Evolutionary conservation across 2,113 vertebrate genomes (phyloP), one percentile per base, ranked within the genome.

Genomic region (Aspiorhynchus laticeps): DNA sequence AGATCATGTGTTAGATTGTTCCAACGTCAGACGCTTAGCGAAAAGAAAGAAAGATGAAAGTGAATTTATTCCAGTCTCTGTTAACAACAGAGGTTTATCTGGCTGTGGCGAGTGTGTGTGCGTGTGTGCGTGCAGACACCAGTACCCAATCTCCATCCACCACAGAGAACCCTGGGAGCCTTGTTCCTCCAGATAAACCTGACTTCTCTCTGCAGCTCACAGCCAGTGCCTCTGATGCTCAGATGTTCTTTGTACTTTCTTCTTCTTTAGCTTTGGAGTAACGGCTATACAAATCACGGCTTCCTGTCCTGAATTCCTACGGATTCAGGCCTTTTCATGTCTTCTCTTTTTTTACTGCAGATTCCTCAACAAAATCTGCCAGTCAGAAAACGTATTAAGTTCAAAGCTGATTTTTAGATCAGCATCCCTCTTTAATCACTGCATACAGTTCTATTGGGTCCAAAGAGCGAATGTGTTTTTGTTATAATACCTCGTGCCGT

Each of bases 101-200:
- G 82, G 89, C 51, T 88, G 51, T 77, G 59, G 85, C 78, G 67
- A 36, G 86, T 88, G 9, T 77, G 59, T 48, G 83, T 80, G 11
- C 67, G 63, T 33, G 31, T 56, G 73, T 83, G 69, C 28, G 61
- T 8, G 33, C 59, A 17, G 9, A 28, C 36, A 69, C 71, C 78
- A 46, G 80, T 74, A 53, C 93, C 90, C 93, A 94, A 94, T 95
- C 93, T 94, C 92, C 85, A 65, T 89, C 88, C 93, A 90, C 86
- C 92, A 93, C 92, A 93, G 90, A 93, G 92, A 92, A 89, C 84
- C 91, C 88, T 93, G 90, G 90, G 89, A 94, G 91, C 91, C 91
- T 82, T 92, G 85, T 88, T 92, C 87, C 89, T 92, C 84, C 92
- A 88, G 93, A 94, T 95, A 94, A 94, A 93, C 88, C 89, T 11